Conservation (phyloP, 1,140 invertebrate genomes). For the Drosophila littoralis region DNA sequence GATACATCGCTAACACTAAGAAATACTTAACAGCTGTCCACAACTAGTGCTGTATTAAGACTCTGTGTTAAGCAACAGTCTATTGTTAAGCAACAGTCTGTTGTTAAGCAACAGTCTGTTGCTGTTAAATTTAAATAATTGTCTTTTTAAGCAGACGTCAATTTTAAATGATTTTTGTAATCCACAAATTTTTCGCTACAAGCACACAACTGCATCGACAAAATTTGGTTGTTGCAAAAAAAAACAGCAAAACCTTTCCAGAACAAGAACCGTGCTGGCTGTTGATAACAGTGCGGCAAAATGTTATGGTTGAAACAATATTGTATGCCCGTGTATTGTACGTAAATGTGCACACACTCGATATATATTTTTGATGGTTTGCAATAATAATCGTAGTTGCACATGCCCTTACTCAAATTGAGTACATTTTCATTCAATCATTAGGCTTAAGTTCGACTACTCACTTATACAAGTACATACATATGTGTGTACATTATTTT, state of each 20-base stretch:
- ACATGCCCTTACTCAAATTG: slow-evolving; percentile 1
- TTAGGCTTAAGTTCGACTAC: slow-evolving; percentile 20
- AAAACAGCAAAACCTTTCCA: neutral
- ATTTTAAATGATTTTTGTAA: no score
- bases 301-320: neutral
- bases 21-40: no score
- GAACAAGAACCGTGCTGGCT: neutral
- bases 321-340: neutral
- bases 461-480: slow-evolving; percentile 4
- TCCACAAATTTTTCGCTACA: no score
- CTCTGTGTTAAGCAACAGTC: no score
- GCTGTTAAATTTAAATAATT: no score
- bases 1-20: no score
- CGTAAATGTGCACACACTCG: neutral
- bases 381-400: slow-evolving; percentile 1
- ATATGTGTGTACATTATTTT: slow-evolving; percentile 5
- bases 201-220: no score
- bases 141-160: no score
- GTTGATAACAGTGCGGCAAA: neutral
- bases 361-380: neutral
- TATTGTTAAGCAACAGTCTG: no score
- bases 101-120: no score
- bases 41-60: no score
- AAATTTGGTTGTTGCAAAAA: no score
- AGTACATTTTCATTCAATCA: slow-evolving; percentile 21